phyloP scores from a whole-genome alignment of 2,113 vertebrate genomes.

The Azemiops feae region DNA sequence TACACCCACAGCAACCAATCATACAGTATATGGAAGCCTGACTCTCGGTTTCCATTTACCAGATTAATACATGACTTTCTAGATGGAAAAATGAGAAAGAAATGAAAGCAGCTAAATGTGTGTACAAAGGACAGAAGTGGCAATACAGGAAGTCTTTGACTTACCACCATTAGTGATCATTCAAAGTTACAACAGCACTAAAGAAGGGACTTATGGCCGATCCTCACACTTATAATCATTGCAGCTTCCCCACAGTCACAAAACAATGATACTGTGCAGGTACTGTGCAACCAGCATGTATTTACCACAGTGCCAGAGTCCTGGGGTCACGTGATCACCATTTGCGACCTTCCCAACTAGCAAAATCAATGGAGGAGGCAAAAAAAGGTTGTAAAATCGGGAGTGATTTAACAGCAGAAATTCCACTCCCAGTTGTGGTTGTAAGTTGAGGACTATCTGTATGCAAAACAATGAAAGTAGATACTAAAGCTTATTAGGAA shows the following conservation, averaged over 20 bases:
- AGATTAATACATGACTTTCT: not conserved
- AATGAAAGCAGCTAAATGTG: not conserved
- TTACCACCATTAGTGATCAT: not conserved
- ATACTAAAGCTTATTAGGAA: not conserved
- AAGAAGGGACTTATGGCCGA: not conserved
- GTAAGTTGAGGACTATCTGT: not conserved
- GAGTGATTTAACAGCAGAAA: not conserved
- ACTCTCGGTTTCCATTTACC: not conserved
- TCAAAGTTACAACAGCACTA: not conserved
- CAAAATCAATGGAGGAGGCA: not conserved
- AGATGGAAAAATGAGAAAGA: not conserved
- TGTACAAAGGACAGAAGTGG: not conserved
- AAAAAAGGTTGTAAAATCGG: not conserved
- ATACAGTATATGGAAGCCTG: not conserved
- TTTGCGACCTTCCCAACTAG: not conserved
- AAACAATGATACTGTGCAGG: not conserved
- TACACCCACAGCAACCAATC: not conserved
- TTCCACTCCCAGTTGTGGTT: not conserved
- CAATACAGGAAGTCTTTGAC: not conserved
- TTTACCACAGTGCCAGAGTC: not conserved
- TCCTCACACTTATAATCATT: not conserved
- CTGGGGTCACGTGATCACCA: not conserved
- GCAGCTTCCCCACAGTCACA: not conserved
- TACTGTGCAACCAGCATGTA: not conserved
- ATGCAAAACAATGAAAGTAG: not conserved